Conservation (phyloP, 1,140 invertebrate species). For the Laupala kohalensis region DNA sequence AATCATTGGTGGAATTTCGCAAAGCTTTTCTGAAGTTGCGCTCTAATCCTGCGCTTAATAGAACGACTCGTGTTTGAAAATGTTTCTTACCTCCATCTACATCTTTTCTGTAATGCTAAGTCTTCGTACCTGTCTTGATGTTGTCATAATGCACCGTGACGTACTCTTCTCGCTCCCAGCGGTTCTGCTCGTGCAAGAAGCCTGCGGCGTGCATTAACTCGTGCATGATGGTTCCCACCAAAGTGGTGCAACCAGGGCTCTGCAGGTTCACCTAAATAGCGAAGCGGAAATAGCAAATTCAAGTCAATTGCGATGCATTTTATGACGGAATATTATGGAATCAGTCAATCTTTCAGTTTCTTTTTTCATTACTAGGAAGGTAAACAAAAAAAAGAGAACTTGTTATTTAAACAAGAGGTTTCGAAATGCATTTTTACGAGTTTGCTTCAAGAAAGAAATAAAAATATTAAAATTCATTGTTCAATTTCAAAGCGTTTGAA, state of each 20-base stretch:
- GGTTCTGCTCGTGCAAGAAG: constrained; percentile 77
- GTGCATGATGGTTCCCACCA: constrained; percentile 62
- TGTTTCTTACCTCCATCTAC: constrained; percentile 10
- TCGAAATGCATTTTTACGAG: too few species aligned
- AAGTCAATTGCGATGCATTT: background rate
- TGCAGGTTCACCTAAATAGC: constrained; percentile 52
- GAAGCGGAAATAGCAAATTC: too few species aligned
- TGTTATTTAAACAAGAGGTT: too few species aligned
- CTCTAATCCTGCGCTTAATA: constrained; percentile 34
- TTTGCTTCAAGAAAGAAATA: too few species aligned
- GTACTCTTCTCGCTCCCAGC: constrained; percentile 61
- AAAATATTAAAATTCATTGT: too few species aligned
- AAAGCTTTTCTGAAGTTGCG: constrained; percentile 56
- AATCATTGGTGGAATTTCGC: constrained; percentile 41
- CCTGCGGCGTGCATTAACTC: constrained; percentile 76
- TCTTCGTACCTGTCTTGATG: constrained; percentile 43
- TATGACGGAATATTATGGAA: too few species aligned
- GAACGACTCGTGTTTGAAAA: too few species aligned
- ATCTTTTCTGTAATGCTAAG: background rate
- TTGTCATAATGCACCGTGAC: constrained; percentile 60
- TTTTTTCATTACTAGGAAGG: background rate
- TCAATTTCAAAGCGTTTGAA: too few species aligned
- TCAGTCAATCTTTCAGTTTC: background rate
- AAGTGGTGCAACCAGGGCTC: constrained; percentile 50
- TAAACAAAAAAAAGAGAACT: constrained; percentile 7